Evolutionary conservation across 1,140 invertebrate species (phyloP).

Genomic region (Caenorhabditis latens): DNA sequence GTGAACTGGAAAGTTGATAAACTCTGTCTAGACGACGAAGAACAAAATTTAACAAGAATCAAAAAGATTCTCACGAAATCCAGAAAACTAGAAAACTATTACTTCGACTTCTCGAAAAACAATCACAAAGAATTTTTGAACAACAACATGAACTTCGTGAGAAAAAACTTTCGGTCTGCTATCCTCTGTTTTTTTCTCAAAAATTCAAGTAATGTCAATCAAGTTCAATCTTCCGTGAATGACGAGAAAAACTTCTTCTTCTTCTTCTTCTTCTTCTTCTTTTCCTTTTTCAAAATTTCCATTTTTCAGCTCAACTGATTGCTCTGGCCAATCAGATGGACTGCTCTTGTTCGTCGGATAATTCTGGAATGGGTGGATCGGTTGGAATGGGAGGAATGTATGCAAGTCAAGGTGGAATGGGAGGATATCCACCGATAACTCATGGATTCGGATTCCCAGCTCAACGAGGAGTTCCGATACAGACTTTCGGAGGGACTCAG

Average conservation of each 20-base stretch:
- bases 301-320: conserved; percentile 56
- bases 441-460: conserved; percentile 41
- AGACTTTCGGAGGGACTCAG: conserved; percentile 11
- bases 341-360: conserved; percentile 41
- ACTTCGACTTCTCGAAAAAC: too few species aligned
- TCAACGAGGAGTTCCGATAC: conserved; percentile 34
- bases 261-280: too few species aligned
- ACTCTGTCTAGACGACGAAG: too few species aligned
- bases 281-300: not conserved
- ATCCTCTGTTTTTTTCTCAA: too few species aligned
- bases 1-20: too few species aligned
- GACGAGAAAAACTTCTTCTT: not conserved
- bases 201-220: not conserved
- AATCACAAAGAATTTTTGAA: not conserved
- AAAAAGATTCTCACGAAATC: too few species aligned
- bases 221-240: conserved; percentile 14
- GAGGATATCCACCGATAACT: conserved; percentile 23
- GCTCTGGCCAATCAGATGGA: conserved; percentile 49
- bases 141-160: too few species aligned
- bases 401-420: conserved; percentile 46
- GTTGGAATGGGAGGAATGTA: conserved; percentile 48
- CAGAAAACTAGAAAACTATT: too few species aligned
- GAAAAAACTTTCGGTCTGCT: too few species aligned
- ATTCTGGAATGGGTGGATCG: conserved; percentile 20
- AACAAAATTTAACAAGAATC: too few species aligned